Base-by-base conservation (phyloP, 2,888 invertebrate genomes). In the Ypsolopha sequella region DNA sequence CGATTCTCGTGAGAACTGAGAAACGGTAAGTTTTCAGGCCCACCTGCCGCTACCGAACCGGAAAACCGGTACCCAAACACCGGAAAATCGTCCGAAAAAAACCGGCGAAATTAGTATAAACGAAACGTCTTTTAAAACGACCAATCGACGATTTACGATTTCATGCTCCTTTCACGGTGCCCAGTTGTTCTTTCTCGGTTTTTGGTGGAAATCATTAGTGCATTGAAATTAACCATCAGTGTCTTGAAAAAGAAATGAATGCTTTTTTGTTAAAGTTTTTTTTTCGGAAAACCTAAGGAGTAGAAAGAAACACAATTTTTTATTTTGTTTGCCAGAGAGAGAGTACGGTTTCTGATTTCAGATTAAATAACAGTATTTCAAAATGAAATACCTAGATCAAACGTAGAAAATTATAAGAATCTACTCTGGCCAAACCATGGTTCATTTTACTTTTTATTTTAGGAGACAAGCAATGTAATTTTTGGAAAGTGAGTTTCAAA, bases 1-100 rank as follows among this genome's bases (percentile, higher is more conserved):
- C 59, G 57, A 74, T 76, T 79, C 76, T 82, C 82, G 80, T 82
- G 84, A 85, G 84, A 86, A 84, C 76, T 82, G 84, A 85, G 84
- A 86, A 84, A 76, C 65, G 62, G 66, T 54, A 61, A 61, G 62
- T 65, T 64, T 66, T 65, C 62, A 63, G 60, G 60, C 34, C 68
- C 81, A 84, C 81, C 84, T 82, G 84, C 74, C 68, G 62, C 73
- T 67, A 78, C 60, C 71, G 68, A 68, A 84, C 76, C 84, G 80
- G 80, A 78, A 84, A 84, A 78, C 65, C 65, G 66, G 73, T 75
- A 76, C 59, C 70, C 81, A 79, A 84, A 79, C 76, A 79, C 68
- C 84, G 81, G 80, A 84, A 85, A 84, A 86, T 84, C 79, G 71
- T 66, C 72, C 70, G 49, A 51, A 79, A 80, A 24, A 81, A 80